These are phyloP conservation scores for Leucosticte australis DNA, from an alignment of 2,113 vertebrate species.

Conservation along the genomic window DNA sequence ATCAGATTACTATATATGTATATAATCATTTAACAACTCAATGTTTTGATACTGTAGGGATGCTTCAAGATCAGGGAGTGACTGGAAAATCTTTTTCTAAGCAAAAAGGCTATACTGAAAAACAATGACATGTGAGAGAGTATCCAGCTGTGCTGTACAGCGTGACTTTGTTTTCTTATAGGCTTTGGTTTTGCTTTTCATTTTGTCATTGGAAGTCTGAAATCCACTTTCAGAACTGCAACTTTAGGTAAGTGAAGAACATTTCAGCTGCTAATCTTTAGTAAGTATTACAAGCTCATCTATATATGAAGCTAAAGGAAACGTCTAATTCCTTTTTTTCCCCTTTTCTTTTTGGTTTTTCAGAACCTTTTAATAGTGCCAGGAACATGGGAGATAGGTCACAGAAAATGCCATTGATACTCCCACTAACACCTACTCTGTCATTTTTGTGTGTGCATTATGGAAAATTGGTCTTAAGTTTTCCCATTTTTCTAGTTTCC, in stretches of 20 bases:
- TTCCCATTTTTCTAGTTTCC: background rate
- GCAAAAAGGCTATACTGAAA: background rate
- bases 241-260: background rate
- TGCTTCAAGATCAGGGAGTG: background rate
- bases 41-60: background rate
- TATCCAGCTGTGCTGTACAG: background rate
- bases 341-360: background rate
- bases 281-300: background rate
- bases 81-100: background rate
- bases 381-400: background rate
- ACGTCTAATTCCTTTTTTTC: fast-evolving
- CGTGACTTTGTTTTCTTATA: background rate
- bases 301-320: background rate
- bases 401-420: background rate
- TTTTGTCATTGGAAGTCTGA: background rate
- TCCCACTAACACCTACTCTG: background rate
- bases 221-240: background rate
- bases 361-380: background rate
- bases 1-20: background rate
- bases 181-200: background rate
- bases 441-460: background rate
- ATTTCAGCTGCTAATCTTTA: background rate
- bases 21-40: background rate
- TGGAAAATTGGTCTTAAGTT: background rate
- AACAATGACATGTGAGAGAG: background rate